phyloP scores from a whole-genome alignment of 2,888 invertebrate species.

The Aplocera efformata region DNA sequence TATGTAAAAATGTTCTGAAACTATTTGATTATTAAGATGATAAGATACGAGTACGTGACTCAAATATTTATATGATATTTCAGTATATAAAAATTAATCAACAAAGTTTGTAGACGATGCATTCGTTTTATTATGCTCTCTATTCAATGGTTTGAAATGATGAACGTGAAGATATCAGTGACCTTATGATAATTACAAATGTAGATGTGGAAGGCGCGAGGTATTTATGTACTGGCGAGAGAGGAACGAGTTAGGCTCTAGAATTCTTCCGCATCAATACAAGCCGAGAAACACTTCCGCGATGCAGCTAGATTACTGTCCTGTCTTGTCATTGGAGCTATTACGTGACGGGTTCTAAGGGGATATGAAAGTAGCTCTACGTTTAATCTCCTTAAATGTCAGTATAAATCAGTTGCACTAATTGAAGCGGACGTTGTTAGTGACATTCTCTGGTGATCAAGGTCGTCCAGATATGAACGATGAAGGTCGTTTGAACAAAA shows the following conservation, averaged over 20 bases:
- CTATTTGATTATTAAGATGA: no score
- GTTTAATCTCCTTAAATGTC: slow-evolving; percentile 42
- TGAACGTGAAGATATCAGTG: slow-evolving; percentile 8
- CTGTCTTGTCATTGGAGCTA: slow-evolving; percentile 27
- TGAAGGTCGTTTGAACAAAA: slow-evolving; percentile 50
- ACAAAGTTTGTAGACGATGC: no score
- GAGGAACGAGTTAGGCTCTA: slow-evolving; percentile 23
- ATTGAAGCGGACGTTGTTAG: slow-evolving; percentile 49
- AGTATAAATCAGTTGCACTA: slow-evolving; percentile 39
- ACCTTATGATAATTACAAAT: slow-evolving; percentile 22
- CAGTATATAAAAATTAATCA: no score
- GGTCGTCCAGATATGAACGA: slow-evolving; percentile 55
- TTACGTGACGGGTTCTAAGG: slow-evolving; percentile 8
- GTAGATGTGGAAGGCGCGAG: slow-evolving; percentile 27
- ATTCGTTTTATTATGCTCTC: no score
- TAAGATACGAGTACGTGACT: no score
- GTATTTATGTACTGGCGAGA: slow-evolving; percentile 24
- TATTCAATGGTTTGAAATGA: slow-evolving; percentile 4
- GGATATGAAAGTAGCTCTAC: slow-evolving; percentile 46
- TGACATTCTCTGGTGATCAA: slow-evolving; percentile 54
- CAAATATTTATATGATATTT: no score
- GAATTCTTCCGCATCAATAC: slow-evolving; percentile 43
- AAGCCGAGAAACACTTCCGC: slow-evolving; percentile 41
- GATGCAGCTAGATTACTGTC: slow-evolving; percentile 35
- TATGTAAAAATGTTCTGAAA: no score